phyloP scores from a whole-genome alignment of 2,113 vertebrate species.

The Xenopus tropicalis region DNA sequence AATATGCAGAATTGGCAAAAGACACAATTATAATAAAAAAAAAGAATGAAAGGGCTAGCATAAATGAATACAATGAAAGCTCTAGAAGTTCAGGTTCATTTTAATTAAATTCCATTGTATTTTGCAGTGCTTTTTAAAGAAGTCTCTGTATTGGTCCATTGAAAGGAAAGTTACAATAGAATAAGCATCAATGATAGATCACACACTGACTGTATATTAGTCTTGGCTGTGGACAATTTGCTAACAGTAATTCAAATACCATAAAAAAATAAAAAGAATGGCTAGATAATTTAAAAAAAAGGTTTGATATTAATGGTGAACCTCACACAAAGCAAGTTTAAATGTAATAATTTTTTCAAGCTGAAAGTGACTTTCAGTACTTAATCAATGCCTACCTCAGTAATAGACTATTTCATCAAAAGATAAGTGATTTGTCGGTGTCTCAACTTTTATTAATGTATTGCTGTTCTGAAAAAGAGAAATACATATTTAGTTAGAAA shows the following conservation, averaged over 20 bases:
- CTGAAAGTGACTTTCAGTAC: constrained; percentile 23
- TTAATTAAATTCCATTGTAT: constrained; percentile 28
- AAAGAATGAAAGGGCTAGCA: not conserved
- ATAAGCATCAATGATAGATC: constrained; percentile 22
- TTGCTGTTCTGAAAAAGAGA: not conserved
- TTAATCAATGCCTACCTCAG: constrained; percentile 20
- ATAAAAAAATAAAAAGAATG: constrained; percentile 23
- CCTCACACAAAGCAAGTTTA: constrained; percentile 17
- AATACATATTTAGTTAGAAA: constrained; percentile 20
- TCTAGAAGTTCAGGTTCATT: constrained; percentile 15
- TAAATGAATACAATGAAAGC: constrained; percentile 14
- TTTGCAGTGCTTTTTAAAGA: constrained; percentile 12
- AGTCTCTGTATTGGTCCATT: constrained; percentile 9
- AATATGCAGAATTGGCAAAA: constrained; percentile 2
- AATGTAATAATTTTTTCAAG: constrained; percentile 23
- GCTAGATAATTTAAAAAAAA: constrained; percentile 22
- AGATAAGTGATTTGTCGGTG: constrained; percentile 21
- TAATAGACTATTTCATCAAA: constrained; percentile 29
- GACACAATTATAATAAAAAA: not conserved
- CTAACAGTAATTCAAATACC: constrained; percentile 14
- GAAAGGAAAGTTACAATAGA: constrained; percentile 17
- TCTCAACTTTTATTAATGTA: constrained; percentile 20
- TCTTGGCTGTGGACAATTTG: constrained; percentile 22
- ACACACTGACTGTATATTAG: constrained; percentile 26
- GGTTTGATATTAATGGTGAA: constrained; percentile 17